Evolutionary conservation across 2,113 vertebrate species (phyloP), one percentile per base, ranked within the genome.

Genomic region (Urocitellus parryii): DNA sequence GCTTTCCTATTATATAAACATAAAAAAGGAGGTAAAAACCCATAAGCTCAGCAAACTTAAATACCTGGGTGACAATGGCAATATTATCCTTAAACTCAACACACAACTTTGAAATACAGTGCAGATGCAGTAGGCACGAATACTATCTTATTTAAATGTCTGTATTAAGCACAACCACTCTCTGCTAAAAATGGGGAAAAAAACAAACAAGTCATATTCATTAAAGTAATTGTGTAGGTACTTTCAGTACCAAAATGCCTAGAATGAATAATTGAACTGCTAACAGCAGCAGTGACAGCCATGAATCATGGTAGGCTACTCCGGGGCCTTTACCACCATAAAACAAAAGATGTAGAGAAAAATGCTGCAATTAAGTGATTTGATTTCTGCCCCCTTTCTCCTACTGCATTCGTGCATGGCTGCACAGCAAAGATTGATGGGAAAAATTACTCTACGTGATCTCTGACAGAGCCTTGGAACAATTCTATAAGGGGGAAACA

Each of bases 291-390:
- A 98, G 99, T 99, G 99, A 99, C 99, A 99, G 99, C 99, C 99
- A 99, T 99, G 99, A 99, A 99, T 99, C 99, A 99, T 99, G 99
- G 99, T 98, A 99, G 98, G 99, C 99, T 99, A 99, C 99, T 99
- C 98, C 99, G 98, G 99, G 99, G 99, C 99, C 98, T 99, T 99
- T 99, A 99, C 99, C 99, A 99, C 99, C 99, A 99, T 99, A 99
- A 99, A 99, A 99, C 99, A 99, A 99, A 99, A 99, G 99, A 99
- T 99, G 99, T 99, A 99, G 99, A 99, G 99, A 99, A 99, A 99
- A 99, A 99, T 99, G 99, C 99, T 98, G 99, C 99, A 99, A 99
- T 99, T 99, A 99, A 99, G 99, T 99, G 99, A 99, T 99, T 99
- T 99, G 99, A 99, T 99, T 99, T 99, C 99, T 99, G 99, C 99